Evolutionary conservation across 2,797 vertebrate genomes (phyloP).

Genomic region (Acropternis orthonyx): DNA sequence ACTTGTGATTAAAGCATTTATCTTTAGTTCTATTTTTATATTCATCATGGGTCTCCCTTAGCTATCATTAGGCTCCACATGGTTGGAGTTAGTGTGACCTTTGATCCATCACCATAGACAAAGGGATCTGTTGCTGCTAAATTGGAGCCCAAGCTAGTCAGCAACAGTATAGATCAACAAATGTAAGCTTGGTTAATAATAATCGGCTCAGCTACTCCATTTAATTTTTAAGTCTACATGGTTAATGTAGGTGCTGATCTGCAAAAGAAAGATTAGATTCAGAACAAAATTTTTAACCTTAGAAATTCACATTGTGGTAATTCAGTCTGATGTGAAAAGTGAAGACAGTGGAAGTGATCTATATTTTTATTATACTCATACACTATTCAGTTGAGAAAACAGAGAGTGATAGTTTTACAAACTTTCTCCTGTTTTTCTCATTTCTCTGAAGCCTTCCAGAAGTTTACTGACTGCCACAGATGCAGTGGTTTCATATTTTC

Average conservation of each 20-base stretch:
- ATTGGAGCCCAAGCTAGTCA: neutral
- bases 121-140: slow-evolving; percentile 52
- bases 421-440: neutral
- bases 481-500: neutral
- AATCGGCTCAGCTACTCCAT: neutral
- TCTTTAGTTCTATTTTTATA: slow-evolving; percentile 67
- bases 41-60: slow-evolving; percentile 54
- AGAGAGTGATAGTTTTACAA: neutral
- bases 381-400: neutral
- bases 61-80: slow-evolving; percentile 71
- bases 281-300: neutral
- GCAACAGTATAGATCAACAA: neutral
- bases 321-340: neutral
- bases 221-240: neutral
- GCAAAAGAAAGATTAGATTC: neutral
- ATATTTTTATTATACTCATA: neutral
- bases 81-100: slow-evolving; percentile 71
- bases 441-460: neutral
- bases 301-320: neutral
- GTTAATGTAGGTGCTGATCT: neutral
- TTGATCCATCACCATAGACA: slow-evolving; percentile 63
- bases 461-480: neutral
- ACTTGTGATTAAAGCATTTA: slow-evolving; percentile 70
- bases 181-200: neutral
- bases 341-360: neutral